Percentiles rank a stretch among this genome's conserved stretches.
Evolutionary conservation across 2,888 invertebrate genomes (phyloP).

Genomic region (Agonopterix arenella): DNA sequence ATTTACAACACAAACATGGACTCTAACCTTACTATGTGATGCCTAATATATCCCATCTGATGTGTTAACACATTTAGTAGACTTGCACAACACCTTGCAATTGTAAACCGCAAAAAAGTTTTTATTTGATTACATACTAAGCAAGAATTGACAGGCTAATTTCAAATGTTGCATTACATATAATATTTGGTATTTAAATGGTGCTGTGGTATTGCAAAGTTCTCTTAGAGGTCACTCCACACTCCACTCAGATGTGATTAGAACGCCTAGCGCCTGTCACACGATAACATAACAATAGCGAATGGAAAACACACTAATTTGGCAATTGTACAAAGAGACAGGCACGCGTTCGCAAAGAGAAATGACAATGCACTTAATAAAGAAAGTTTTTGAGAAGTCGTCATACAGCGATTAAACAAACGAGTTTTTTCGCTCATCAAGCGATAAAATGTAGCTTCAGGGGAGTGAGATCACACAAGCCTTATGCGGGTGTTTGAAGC

Average conservation of each 20-base stretch:
- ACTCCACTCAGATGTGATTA: conserved; percentile 4
- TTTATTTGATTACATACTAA: conserved; percentile 7
- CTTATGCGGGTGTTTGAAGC: conserved; percentile 8
- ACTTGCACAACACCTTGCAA: conserved; percentile 6
- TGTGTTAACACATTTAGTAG: conserved; percentile 2
- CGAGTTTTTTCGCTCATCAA: conserved; percentile 35
- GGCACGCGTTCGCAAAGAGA: conserved; percentile 45
- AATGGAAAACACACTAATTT: conserved; percentile 44
- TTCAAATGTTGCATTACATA: conserved; percentile 8
- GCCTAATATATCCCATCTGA: conserved; percentile 1
- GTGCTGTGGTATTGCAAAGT: neutral
- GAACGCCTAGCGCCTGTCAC: conserved; percentile 19
- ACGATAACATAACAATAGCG: conserved; percentile 42
- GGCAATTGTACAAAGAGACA: conserved; percentile 47
- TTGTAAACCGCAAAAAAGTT: conserved; percentile 9
- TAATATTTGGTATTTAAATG: conserved; percentile 8
- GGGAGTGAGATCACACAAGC: conserved; percentile 23
- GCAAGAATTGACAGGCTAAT: conserved; percentile 9
- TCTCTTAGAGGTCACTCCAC: conserved; percentile 4
- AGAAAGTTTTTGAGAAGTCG: conserved; percentile 62
- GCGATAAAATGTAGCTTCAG: conserved; percentile 22
- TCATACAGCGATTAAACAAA: conserved; percentile 57
- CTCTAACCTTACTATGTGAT: conserved; percentile 4
- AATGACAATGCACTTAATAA: conserved; percentile 64
- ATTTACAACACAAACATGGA: conserved; percentile 10